Percentiles rank a stretch among this genome's conserved stretches.
Conservation (phyloP, 2,113 vertebrate genomes). For the Eudyptes chrysolophus region DNA sequence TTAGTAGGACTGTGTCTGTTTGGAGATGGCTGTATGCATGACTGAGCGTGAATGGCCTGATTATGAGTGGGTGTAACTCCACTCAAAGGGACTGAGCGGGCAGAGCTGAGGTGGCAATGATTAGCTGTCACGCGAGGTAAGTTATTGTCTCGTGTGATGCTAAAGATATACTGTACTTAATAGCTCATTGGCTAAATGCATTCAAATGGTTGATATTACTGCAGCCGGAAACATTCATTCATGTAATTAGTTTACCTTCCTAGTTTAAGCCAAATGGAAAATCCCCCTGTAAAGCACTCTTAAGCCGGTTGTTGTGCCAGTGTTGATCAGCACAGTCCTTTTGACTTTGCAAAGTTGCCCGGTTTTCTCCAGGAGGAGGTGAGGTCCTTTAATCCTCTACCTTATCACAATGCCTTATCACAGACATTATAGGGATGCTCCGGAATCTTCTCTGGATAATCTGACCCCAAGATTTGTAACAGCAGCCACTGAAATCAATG, state of each 20-base stretch:
- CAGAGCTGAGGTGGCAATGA: slow-evolving; percentile 40
- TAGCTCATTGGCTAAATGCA: slow-evolving; percentile 19
- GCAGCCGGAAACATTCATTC: not conserved
- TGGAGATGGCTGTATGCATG: not conserved
- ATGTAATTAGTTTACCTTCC: slow-evolving; percentile 35
- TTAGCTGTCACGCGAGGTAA: slow-evolving; percentile 11
- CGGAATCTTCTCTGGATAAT: not conserved
- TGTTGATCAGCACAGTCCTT: not conserved
- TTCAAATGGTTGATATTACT: not conserved
- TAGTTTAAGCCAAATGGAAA: slow-evolving; percentile 35
- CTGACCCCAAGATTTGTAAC: not conserved
- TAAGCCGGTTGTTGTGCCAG: not conserved
- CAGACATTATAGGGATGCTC: not conserved
- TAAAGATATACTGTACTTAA: slow-evolving; percentile 38
- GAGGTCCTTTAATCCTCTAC: not conserved
- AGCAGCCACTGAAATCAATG: not conserved
- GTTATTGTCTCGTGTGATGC: slow-evolving; percentile 16
- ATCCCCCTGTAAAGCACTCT: not conserved
- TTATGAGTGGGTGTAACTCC: not conserved
- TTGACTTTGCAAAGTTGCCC: slow-evolving; percentile 6
- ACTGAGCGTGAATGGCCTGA: slow-evolving; percentile 4
- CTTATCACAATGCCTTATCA: not conserved
- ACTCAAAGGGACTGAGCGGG: not conserved
- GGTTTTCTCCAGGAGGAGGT: not conserved
- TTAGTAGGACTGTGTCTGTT: not conserved